Conservation (phyloP, 2,113 vertebrate genomes). For the Xenotilapia leptura region DNA sequence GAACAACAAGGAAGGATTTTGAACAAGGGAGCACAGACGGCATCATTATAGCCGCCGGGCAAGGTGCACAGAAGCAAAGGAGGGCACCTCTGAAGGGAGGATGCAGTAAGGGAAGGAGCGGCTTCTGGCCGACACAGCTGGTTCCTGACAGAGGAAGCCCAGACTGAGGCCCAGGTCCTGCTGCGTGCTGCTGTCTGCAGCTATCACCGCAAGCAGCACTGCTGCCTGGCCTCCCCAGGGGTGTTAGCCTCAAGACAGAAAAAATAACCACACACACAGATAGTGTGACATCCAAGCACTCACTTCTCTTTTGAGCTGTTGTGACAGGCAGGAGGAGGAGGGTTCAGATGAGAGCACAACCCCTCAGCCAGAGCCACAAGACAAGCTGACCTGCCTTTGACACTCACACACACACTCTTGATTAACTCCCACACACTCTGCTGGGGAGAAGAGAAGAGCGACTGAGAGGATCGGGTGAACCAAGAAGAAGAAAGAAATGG, state of each 20-base stretch:
- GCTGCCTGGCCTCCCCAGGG: slow-evolving; percentile 68
- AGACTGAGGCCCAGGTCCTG: slow-evolving; percentile 69
- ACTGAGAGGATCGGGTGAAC: neutral
- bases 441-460: neutral
- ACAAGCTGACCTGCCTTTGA: slow-evolving; percentile 53
- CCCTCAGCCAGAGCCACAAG: slow-evolving; percentile 52
- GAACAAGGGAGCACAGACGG: neutral
- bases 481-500: neutral
- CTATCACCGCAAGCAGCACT: slow-evolving; percentile 75
- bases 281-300: slow-evolving; percentile 8
- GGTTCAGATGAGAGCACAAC: slow-evolving; percentile 55
- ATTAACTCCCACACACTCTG: neutral
- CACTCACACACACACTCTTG: slow-evolving; percentile 14
- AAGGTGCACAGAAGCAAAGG: slow-evolving; percentile 20
- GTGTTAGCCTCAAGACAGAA: slow-evolving; percentile 31
- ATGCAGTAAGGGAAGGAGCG: slow-evolving; percentile 12
- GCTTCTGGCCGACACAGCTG: slow-evolving; percentile 74
- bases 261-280: slow-evolving; percentile 5
- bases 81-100: neutral
- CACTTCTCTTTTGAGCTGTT: slow-evolving; percentile 43
- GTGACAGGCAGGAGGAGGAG: slow-evolving; percentile 49
- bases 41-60: neutral
- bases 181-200: slow-evolving; percentile 43
- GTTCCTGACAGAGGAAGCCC: slow-evolving; percentile 83
- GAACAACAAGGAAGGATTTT: neutral